Evolutionary conservation across 2,113 vertebrate species (phyloP).

Genomic region (Pavo muticus): DNA sequence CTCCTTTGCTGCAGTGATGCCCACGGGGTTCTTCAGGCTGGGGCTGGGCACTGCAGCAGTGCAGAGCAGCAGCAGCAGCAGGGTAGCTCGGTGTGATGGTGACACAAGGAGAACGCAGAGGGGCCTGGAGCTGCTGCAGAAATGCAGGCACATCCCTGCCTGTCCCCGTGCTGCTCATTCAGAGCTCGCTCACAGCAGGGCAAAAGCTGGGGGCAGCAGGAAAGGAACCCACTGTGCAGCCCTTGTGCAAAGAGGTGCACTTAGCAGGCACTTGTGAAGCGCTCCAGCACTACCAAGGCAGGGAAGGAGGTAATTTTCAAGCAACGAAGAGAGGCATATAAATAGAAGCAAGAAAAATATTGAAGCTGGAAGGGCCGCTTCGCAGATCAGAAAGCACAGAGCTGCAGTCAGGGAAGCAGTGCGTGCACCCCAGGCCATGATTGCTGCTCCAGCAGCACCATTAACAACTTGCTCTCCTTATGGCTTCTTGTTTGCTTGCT

Average conservation of each 20-base stretch:
- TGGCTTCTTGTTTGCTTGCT: rapidly evolving
- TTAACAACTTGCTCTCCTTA: background rate
- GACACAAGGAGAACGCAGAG: background rate
- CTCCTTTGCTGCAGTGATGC: background rate
- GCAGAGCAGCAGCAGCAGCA: background rate
- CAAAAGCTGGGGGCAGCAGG: background rate
- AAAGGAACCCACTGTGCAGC: background rate
- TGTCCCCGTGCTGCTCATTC: background rate
- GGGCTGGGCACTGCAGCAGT: background rate
- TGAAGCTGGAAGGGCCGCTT: background rate
- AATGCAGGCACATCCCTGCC: rapidly evolving
- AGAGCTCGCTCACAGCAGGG: background rate
- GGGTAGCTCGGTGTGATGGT: background rate
- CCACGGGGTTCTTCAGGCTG: background rate
- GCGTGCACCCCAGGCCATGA: rapidly evolving
- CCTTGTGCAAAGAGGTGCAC: too few relatives aligned
- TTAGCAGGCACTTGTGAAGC: rapidly evolving
- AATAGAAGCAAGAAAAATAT: background rate
- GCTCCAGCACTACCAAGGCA: background rate
- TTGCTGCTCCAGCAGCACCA: background rate
- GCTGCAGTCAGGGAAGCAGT: background rate
- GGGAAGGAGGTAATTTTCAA: background rate
- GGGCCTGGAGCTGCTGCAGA: background rate
- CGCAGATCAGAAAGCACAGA: background rate
- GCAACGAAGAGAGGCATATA: background rate